These are phyloP conservation scores for Zygogramma bicolorata DNA, from an alignment of 2,888 invertebrate genomes.

Conservation along the genomic window DNA sequence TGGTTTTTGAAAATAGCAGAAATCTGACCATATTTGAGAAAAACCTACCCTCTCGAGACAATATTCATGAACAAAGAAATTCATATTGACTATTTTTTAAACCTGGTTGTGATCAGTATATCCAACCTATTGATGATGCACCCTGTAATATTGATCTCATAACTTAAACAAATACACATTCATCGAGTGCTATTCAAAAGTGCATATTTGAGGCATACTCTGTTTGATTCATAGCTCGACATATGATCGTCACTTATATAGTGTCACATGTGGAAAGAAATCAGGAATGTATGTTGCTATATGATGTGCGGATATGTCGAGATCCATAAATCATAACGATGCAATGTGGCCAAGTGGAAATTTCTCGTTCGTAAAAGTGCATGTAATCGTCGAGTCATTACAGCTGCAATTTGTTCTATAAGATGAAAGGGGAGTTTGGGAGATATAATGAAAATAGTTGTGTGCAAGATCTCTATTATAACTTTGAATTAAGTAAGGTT, in stretches of 20 bases:
- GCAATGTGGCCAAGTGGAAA: slow-evolving; percentile 1
- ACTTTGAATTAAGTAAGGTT: not conserved
- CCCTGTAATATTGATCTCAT: not conserved
- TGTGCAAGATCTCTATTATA: not conserved
- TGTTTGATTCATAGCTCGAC: slow-evolving; percentile 30
- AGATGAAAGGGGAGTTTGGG: not conserved
- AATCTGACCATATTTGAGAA: too few relatives aligned
- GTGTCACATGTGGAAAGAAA: slow-evolving; percentile 21
- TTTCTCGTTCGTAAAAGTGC: slow-evolving; percentile 6
- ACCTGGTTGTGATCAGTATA: not conserved
- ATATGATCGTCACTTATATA: slow-evolving; percentile 28
- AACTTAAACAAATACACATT: not conserved
- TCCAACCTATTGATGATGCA: not conserved
- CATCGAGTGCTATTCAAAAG: not conserved
- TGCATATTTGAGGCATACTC: slow-evolving; percentile 18
- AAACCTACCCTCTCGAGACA: too few relatives aligned
- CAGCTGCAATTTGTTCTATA: not conserved
- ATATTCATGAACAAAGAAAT: too few relatives aligned
- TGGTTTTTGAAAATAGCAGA: too few relatives aligned
- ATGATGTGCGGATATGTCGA: slow-evolving; percentile 29
- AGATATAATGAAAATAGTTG: not conserved
- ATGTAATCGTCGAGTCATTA: slow-evolving; percentile 4
- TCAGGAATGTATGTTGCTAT: slow-evolving; percentile 23
- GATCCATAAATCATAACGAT: slow-evolving; percentile 20
- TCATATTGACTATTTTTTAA: too few relatives aligned